phyloP scores from a whole-genome alignment of 2,888 invertebrate genomes.

The Melolontha melolontha region DNA sequence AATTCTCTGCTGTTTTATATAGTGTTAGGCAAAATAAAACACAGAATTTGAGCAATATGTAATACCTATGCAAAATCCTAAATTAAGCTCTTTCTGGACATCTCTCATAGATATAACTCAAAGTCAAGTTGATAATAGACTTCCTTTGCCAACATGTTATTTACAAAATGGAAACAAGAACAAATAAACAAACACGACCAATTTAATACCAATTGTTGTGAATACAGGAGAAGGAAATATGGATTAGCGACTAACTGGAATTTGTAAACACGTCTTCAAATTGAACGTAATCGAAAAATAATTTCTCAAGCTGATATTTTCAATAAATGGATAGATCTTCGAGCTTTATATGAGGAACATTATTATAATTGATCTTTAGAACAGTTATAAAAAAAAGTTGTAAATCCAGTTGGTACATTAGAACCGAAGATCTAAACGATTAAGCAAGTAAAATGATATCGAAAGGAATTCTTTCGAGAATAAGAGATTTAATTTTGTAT shows the following conservation, averaged over 20 bases:
- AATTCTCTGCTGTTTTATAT: conserved; percentile 73
- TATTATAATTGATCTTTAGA: conserved; percentile 46
- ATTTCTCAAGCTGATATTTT: conserved; percentile 68
- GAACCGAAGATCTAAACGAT: conserved; percentile 67
- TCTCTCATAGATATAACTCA: conserved; percentile 72
- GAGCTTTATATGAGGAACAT: conserved; percentile 66
- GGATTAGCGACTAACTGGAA: conserved; percentile 74
- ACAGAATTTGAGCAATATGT: conserved; percentile 73
- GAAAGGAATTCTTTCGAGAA: conserved; percentile 68
- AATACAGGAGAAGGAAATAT: conserved; percentile 60
- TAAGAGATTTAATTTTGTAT: not conserved
- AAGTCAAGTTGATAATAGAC: conserved; percentile 67
- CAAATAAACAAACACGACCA: conserved; percentile 66
- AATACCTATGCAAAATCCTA: conserved; percentile 70
- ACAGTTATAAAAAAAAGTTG: too few relatives aligned
- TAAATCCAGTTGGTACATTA: too few relatives aligned
- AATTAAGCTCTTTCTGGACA: conserved; percentile 70
- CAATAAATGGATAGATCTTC: conserved; percentile 72
- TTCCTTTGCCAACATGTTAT: conserved; percentile 68
- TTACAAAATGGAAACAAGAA: conserved; percentile 69
- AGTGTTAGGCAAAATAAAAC: conserved; percentile 68
- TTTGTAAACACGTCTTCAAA: conserved; percentile 70
- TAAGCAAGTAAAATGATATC: conserved; percentile 69
- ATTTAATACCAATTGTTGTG: conserved; percentile 50
- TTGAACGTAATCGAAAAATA: conserved; percentile 72